Evolutionary conservation across 23 tunicate genomes (phyloP), one percentile per base, ranked within the genome.

Genomic region (Botrylloides violaceus): DNA sequence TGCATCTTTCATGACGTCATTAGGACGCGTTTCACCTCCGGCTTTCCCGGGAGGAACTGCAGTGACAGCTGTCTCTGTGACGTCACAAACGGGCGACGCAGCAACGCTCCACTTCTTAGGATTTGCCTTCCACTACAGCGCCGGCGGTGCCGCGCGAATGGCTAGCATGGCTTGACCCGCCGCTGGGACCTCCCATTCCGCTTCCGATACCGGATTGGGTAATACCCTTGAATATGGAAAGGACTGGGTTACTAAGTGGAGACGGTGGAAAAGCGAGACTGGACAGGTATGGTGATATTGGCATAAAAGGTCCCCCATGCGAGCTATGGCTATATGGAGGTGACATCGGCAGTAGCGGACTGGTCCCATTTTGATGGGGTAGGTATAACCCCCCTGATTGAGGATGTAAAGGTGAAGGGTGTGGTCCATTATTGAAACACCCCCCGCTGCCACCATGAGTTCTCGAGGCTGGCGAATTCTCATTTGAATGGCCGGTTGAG

Each of bases 111-210:
- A 43, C 53, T 7, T n/a, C 27, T 63, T 68, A 68, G 29, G 74
- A 68, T 68, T 68, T 68, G 12, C 74, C 74, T 26, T 68, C 74
- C 5, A 68, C 74, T 4, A 43, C 74, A 0, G 74, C 74, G 12
- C 74, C 74, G 7, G 74, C n/a, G 27, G 74, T 37, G 4, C 36
- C 74, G n/a, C 74, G 36, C 5, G 74, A 24, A 23, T 68, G 74
- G n/a, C 37, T 68, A 20, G 49, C 58, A 25, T 32, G 38, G 1
- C 74, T 68, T 9, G 74, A 68, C 6, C 58, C 58, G 31, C 32
- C n/a, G 58, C 47, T 68, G 0, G 56, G 58, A 23, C 21, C 74
- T 56, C 70, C 70, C 15, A 64, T 64, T 29, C 38, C 38, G 0
- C 36, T 39, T 27, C 70, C 70, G 20, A 64, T 18, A 39, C 74